Conservation (phyloP, 2,888 invertebrate species). For the Trichogramma dendrolimi region DNA sequence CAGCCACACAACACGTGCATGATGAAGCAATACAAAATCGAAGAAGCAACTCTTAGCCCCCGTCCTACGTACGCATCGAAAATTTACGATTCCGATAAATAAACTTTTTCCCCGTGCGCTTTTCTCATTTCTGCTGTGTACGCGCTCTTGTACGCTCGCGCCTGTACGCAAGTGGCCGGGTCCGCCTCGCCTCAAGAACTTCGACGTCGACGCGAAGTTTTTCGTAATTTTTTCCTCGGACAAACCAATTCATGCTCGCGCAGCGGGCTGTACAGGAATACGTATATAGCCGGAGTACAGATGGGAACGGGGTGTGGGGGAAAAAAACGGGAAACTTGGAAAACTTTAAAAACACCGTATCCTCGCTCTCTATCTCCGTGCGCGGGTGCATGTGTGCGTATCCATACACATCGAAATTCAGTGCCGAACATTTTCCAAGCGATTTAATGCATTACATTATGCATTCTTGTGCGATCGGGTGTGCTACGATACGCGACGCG, state of each 20-base stretch:
- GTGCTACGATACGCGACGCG: too few species aligned
- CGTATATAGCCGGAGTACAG: too few species aligned
- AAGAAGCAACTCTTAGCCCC: too few species aligned
- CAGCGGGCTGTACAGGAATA: too few species aligned
- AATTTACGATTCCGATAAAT: conserved; percentile 12
- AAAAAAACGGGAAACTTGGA: not conserved
- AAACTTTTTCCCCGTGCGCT: conserved; percentile 1
- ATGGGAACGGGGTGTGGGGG: too few species aligned
- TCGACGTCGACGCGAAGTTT: not conserved
- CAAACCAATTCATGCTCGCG: not conserved
- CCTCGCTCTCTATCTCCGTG: too few species aligned
- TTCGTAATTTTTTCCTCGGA: conserved; percentile 4
- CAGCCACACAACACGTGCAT: not conserved
- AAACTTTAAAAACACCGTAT: not conserved
- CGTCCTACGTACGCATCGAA: not conserved
- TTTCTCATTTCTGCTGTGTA: too few species aligned
- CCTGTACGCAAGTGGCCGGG: not conserved
- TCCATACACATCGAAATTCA: not conserved
- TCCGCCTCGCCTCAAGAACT: not conserved
- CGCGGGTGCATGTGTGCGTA: too few species aligned
- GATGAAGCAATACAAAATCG: not conserved
- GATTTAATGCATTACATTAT: conserved; percentile 9
- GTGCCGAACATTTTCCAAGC: not conserved
- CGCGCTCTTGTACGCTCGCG: too few species aligned
- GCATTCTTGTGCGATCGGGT: not conserved